Evolutionary conservation across 2,797 vertebrate species (phyloP).

Genomic region (Artibeus lituratus): DNA sequence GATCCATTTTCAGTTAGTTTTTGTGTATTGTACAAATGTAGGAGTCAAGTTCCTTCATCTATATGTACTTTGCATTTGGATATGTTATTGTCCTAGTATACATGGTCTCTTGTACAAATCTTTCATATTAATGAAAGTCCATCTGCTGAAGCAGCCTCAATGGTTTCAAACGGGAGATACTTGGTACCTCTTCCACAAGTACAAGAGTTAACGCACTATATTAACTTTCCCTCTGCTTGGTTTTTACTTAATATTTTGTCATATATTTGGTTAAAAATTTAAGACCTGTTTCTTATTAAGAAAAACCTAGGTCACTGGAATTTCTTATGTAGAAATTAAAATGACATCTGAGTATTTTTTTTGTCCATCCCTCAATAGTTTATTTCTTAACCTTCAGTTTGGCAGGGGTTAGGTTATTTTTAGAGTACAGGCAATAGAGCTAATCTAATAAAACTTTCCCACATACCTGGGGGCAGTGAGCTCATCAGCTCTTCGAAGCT

Average conservation of each 20-base stretch:
- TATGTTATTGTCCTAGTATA: background rate
- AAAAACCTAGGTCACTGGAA: background rate
- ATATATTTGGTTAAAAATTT: slow-evolving; percentile 15
- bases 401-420: slow-evolving; percentile 58
- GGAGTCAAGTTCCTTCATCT: background rate
- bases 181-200: background rate
- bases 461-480: slow-evolving; percentile 44
- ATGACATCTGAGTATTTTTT: background rate
- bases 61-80: background rate
- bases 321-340: slow-evolving; percentile 53
- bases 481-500: slow-evolving; percentile 18
- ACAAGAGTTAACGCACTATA: background rate
- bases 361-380: background rate
- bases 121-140: no score
- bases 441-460: slow-evolving; percentile 45
- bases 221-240: background rate
- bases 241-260: slow-evolving; percentile 43
- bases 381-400: slow-evolving; percentile 59
- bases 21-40: background rate
- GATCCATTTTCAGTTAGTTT: background rate
- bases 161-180: background rate
- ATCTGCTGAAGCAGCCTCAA: background rate
- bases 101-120: background rate
- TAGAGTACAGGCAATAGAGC: slow-evolving; percentile 31
- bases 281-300: slow-evolving; percentile 15